phyloP scores from a whole-genome alignment of 2,797 vertebrate genomes.

The Antrozous pallidus region DNA sequence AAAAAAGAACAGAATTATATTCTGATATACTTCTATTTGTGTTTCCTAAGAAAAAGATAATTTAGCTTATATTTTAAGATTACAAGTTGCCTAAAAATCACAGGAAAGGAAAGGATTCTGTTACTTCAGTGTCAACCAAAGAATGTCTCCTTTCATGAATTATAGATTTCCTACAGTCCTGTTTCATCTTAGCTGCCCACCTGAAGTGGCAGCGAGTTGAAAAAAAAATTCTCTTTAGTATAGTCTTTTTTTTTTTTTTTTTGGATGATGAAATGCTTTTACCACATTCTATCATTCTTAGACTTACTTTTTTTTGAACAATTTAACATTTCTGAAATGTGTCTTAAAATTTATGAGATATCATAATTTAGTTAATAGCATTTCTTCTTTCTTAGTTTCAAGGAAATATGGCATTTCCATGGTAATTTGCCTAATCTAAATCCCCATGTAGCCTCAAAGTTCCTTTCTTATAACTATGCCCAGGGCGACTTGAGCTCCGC shows the following conservation, averaged over 20 bases:
- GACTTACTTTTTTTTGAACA: neutral
- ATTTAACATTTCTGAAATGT: constrained; percentile 37
- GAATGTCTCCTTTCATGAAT: constrained; percentile 76
- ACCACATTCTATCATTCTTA: constrained; percentile 40
- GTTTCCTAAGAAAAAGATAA: constrained; percentile 50
- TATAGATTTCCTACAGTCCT: constrained; percentile 32
- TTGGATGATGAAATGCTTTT: neutral
- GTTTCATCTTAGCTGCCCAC: constrained; percentile 50
- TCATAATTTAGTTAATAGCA: constrained; percentile 12
- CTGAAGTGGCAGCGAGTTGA: constrained; percentile 55
- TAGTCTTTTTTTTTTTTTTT: constrained; percentile 7
- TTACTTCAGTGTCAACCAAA: constrained; percentile 72
- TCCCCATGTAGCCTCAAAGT: neutral
- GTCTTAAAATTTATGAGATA: constrained; percentile 44
- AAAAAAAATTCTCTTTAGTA: constrained; percentile 50
- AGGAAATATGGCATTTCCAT: constrained; percentile 6
- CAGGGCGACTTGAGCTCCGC: neutral
- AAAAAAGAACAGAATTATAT: constrained; percentile 66
- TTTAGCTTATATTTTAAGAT: constrained; percentile 76
- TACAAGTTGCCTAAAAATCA: constrained; percentile 72
- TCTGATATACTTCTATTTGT: constrained; percentile 65
- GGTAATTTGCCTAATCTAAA: constrained; percentile 34
- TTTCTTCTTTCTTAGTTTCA: constrained; percentile 31
- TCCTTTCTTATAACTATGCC: constrained; percentile 16
- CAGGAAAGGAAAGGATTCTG: constrained; percentile 68